phyloP scores from a whole-genome alignment of 2,888 invertebrate genomes.

The Venusia cambrica region DNA sequence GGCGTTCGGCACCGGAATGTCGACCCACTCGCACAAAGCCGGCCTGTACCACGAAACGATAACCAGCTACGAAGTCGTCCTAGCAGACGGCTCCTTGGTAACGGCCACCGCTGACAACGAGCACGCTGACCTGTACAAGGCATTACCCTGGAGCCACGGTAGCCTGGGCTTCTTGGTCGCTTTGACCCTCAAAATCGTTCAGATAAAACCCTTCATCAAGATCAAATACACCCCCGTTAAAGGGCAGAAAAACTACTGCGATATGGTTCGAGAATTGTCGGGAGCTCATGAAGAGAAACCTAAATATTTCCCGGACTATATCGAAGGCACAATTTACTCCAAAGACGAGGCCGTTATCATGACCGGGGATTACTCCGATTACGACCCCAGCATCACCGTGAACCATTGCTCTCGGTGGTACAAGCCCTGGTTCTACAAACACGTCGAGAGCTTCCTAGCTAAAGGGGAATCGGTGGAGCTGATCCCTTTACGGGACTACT shows the following conservation, averaged over 20 bases:
- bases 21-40: slow-evolving; percentile 86
- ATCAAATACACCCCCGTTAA: slow-evolving; percentile 83
- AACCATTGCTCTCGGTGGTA: slow-evolving; percentile 84
- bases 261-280: slow-evolving; percentile 81
- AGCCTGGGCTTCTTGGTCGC: slow-evolving; percentile 84
- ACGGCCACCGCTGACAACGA: slow-evolving; percentile 80
- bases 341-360: slow-evolving; percentile 84
- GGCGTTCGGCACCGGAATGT: slow-evolving; percentile 87
- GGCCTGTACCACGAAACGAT: slow-evolving; percentile 86
- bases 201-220: slow-evolving; percentile 83
- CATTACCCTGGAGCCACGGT: slow-evolving; percentile 85
- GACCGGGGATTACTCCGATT: slow-evolving; percentile 84
- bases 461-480: slow-evolving; percentile 79
- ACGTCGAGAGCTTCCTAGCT: slow-evolving; percentile 79
- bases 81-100: slow-evolving; percentile 82
- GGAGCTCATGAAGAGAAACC: slow-evolving; percentile 75
- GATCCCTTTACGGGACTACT: slow-evolving; percentile 83
- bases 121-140: slow-evolving; percentile 79
- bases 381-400: slow-evolving; percentile 68
- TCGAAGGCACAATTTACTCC: slow-evolving; percentile 84
- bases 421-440: slow-evolving; percentile 87
- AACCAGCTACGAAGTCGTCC: slow-evolving; percentile 83
- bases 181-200: slow-evolving; percentile 82
- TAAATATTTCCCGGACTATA: slow-evolving; percentile 78
- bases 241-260: slow-evolving; percentile 83